Evolutionary conservation across 2,113 vertebrate genomes (phyloP), one percentile per base, ranked within the genome.

Genomic region (Pseudorectes ferrugineus): DNA sequence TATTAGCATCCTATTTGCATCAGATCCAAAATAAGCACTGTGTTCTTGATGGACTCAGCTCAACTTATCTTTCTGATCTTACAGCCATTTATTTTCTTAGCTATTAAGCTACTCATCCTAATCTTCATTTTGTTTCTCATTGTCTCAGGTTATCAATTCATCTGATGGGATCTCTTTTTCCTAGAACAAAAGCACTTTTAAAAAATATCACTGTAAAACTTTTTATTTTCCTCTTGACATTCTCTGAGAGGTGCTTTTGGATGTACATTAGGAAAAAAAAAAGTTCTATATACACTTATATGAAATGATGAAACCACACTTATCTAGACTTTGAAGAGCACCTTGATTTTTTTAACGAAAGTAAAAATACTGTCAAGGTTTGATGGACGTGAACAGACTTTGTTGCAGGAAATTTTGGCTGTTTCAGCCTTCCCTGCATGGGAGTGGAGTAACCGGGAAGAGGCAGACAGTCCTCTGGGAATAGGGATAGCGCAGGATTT

Each of bases 401-500:
- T 0, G 4, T 2, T 11, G 35, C 16, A 4, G 71, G 35, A 49
- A 26, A 54, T 24, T 43, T 16, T 33, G 65, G 33, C 57, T 6
- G 13, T 16, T 54, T 66, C 21, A 59, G 43, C 29, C 19, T 24
- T 35, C 14, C 29, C 20, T 16, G 4, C 42, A 12, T 0, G 35
- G 55, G 14, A 57, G 28, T 0, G 16, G 43, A 43, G 18, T 6
- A 16, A 31, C 2, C 0, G 29, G 25, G 19, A 29, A 26, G 17
- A 19, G 19, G 23, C 2, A 7, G 38, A 28, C 35, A 21, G 9
- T 12, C 58, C 31, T 15, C 35, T 12, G 70, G 42, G 42, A 46
- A 19, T 0, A 9, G 4, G 25, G 46, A 20, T 0, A 49, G 25
- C 1, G 2, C 28, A 9, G 10, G 31, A 1, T 25, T 5, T 4